Evolutionary conservation across 92 coral and sea anemone genomes (phyloP).

Genomic region (Epizoanthus scotinus): DNA sequence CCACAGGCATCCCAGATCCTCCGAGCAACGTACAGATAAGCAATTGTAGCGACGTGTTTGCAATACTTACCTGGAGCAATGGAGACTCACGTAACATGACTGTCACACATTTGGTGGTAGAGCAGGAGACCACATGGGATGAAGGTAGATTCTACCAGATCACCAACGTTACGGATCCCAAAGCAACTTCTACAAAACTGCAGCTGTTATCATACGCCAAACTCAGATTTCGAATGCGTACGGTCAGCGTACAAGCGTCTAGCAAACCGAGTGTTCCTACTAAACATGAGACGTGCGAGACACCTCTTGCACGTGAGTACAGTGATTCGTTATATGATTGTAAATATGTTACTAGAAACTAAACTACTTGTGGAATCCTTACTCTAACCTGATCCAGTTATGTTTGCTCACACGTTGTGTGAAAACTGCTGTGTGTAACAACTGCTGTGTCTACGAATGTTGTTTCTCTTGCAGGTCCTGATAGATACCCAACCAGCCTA

Average conservation of each 20-base stretch:
- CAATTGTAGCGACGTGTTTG: background rate
- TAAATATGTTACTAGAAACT: no score
- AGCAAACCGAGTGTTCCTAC: slow-evolving; percentile 3
- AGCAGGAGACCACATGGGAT: background rate
- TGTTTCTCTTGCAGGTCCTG: background rate
- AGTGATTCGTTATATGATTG: background rate
- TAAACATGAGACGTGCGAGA: background rate
- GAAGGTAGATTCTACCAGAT: background rate
- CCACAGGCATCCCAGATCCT: slow-evolving; percentile 8
- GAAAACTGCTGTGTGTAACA: no score
- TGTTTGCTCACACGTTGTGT: no score
- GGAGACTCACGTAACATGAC: background rate
- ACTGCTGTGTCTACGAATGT: no score
- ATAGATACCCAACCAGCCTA: background rate
- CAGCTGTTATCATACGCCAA: background rate
- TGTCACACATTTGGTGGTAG: slow-evolving; percentile 9
- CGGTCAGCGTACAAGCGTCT: background rate
- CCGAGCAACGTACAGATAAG: slow-evolving; percentile 13
- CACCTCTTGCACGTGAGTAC: background rate
- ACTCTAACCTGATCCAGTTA: no score
- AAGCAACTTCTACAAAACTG: background rate
- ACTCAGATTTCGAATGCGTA: slow-evolving; percentile 6
- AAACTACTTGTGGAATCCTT: no score
- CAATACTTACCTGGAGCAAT: background rate
- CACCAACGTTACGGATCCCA: slow-evolving; percentile 13